Percentiles rank a stretch among this genome's conserved stretches.
Conservation (phyloP, 1,140 invertebrate genomes). For the Elysia chlorotica region DNA sequence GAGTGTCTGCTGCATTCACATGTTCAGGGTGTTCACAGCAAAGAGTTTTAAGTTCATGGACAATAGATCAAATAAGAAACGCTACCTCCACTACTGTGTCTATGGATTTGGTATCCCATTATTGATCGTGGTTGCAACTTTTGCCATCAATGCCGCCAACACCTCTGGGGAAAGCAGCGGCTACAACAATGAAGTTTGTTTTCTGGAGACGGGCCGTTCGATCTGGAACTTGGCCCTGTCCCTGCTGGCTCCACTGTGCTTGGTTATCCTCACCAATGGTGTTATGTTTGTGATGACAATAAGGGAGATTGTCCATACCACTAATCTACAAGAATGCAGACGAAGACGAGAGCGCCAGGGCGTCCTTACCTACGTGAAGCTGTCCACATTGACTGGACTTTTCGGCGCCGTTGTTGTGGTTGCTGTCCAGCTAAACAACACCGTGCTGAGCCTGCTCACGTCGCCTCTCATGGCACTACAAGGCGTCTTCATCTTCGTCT, state of each 20-base stretch:
- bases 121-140: neutral
- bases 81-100: neutral
- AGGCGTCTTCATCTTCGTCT: neutral
- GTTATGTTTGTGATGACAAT: conserved; percentile 9
- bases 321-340: neutral
- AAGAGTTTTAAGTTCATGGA: neutral
- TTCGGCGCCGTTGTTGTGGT: neutral
- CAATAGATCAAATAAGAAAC: neutral
- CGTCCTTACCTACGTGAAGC: conserved; percentile 19
- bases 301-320: neutral
- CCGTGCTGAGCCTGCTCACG: neutral
- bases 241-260: neutral
- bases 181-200: conserved; percentile 6
- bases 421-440: neutral
- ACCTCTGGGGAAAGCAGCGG: neutral
- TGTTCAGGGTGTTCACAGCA: conserved; percentile 62
- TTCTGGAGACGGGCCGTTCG: neutral
- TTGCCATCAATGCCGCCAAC: neutral
- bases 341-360: neutral
- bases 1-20: conserved; percentile 79
- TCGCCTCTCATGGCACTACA: neutral
- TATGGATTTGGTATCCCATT: neutral
- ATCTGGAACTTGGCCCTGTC: neutral
- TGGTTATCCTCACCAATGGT: conserved; percentile 1
- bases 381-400: conserved; percentile 16